Evolutionary conservation across 2,888 invertebrate genomes (phyloP).

Genomic region (Tortricodes alternella): DNA sequence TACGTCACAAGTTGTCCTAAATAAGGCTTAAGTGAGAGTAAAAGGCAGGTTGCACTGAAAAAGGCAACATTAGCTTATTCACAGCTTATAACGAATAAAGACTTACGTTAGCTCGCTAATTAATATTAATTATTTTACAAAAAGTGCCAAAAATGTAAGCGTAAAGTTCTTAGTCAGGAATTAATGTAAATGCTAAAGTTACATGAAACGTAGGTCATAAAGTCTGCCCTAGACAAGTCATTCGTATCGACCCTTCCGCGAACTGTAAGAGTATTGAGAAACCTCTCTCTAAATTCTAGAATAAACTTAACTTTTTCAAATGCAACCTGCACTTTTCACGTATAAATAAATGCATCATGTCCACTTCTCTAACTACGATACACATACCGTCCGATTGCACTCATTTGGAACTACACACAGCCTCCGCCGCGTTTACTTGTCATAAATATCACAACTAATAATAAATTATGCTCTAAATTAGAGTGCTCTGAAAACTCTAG

Average conservation of each 20-base stretch:
- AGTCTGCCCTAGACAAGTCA: neutral
- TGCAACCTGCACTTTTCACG: slow-evolving; percentile 46
- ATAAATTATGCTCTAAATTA: slow-evolving; percentile 54
- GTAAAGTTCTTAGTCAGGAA: slow-evolving; percentile 21
- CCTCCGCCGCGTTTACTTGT: slow-evolving; percentile 49
- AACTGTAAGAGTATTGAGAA: neutral
- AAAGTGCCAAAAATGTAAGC: slow-evolving; percentile 30
- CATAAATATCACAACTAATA: slow-evolving; percentile 75
- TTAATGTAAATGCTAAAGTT: slow-evolving; percentile 20
- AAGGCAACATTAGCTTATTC: slow-evolving; percentile 18
- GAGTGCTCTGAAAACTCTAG: slow-evolving; percentile 23
- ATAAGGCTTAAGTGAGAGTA: slow-evolving; percentile 20
- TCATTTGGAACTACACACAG: slow-evolving; percentile 63
- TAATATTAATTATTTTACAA: slow-evolving; percentile 29
- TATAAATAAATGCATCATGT: slow-evolving; percentile 77
- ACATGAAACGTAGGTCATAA: slow-evolving; percentile 11
- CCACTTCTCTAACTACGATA: slow-evolving; percentile 77
- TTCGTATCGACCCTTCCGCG: neutral
- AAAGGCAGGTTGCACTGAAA: slow-evolving; percentile 22
- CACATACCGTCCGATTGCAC: slow-evolving; percentile 76
- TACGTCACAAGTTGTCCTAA: slow-evolving; percentile 27
- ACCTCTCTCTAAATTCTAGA: slow-evolving; percentile 10
- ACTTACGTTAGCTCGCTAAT: slow-evolving; percentile 22
- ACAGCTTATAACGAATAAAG: slow-evolving; percentile 12
- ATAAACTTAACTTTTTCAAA: slow-evolving; percentile 19